These are phyloP conservation scores for Coracias cyanogaster DNA, from an alignment of 2,797 vertebrate genomes.

Conservation along the genomic window DNA sequence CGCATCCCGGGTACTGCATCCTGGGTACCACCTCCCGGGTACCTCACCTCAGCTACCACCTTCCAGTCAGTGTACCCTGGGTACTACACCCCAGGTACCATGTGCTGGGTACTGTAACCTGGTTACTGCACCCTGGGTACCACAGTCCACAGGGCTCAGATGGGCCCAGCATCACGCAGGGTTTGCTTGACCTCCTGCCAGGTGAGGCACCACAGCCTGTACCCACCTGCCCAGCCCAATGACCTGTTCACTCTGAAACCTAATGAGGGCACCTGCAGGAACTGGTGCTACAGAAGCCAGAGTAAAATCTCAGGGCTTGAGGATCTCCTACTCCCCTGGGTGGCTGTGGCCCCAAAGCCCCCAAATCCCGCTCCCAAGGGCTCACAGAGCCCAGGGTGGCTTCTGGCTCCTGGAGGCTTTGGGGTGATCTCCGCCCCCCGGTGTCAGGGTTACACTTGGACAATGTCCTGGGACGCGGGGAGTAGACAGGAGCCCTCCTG, in stretches of 20 bases:
- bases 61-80: not conserved
- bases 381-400: not conserved
- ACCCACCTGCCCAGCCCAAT: fast-evolving
- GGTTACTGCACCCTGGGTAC: not conserved
- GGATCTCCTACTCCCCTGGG: not conserved
- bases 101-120: not conserved
- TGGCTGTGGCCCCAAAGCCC: too few relatives aligned
- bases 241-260: not conserved
- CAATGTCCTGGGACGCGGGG: not conserved
- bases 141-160: not conserved
- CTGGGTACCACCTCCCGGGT: too few relatives aligned
- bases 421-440: not conserved
- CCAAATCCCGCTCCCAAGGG: not conserved
- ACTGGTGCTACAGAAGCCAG: not conserved
- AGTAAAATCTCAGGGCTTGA: not conserved
- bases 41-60: not conserved
- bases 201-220: fast-evolving
- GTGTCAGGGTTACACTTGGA: not conserved
- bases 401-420: not conserved
- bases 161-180: fast-evolving
- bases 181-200: not conserved
- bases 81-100: not conserved
- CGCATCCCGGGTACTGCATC: not conserved
- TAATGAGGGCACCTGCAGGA: fast-evolving
- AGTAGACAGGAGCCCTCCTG: not conserved